Percentiles rank a stretch among this genome's conserved stretches.
phyloP scores from a whole-genome alignment of 2,113 vertebrate genomes.

The Tylochromis polylepis region DNA sequence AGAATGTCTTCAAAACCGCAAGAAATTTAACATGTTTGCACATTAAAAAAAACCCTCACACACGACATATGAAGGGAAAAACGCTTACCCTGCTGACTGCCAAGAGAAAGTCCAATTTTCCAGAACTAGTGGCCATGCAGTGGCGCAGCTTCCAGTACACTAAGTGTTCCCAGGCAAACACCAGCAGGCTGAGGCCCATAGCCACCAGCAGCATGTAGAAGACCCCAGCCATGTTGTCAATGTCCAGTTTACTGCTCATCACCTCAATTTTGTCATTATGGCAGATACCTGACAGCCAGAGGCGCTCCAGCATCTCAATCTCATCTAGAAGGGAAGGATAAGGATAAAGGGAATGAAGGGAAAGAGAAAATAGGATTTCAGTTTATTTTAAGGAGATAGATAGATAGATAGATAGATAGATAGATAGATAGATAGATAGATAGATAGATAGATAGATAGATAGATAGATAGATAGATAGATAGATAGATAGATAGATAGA shows the following conservation, averaged over 20 bases:
- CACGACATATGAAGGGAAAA: neutral
- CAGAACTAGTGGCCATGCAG: slow-evolving; percentile 81
- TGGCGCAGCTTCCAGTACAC: slow-evolving; percentile 86
- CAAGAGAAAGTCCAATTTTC: slow-evolving; percentile 84
- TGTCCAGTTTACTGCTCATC: slow-evolving; percentile 91
- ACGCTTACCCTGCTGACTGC: slow-evolving; percentile 83
- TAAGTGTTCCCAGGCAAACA: slow-evolving; percentile 89
- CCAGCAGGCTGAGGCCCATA: slow-evolving; percentile 86
- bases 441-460: neutral
- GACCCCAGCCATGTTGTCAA: slow-evolving; percentile 91
- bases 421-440: too few relatives aligned
- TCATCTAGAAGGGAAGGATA: slow-evolving; percentile 72
- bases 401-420: neutral
- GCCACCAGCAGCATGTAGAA: slow-evolving; percentile 92
- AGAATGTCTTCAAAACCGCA: neutral
- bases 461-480: neutral
- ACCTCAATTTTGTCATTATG: slow-evolving; percentile 92
- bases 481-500: neutral
- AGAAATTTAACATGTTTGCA: neutral
- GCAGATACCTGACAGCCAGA: slow-evolving; percentile 89
- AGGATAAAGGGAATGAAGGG: neutral
- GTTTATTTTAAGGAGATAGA: neutral
- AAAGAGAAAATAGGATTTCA: neutral
- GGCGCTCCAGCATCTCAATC: slow-evolving; percentile 87
- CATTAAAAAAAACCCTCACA: neutral